Conservation (phyloP, 2,797 vertebrate species). For the Caiman crocodilus region DNA sequence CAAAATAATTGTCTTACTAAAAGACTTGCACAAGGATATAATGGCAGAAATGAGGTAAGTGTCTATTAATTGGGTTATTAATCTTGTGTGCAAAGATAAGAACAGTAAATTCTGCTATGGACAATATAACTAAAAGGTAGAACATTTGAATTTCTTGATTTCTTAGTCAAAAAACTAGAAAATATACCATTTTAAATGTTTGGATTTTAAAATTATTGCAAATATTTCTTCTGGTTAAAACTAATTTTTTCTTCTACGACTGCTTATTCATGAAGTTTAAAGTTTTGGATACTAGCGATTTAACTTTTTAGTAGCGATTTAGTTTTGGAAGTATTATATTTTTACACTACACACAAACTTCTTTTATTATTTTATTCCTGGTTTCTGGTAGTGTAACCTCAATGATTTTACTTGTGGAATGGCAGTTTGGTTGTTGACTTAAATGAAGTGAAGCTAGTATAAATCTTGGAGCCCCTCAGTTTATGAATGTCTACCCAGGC, state of each 20-base stretch:
- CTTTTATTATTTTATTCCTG: not conserved
- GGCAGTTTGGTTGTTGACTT: not conserved
- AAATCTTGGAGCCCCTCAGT: not conserved
- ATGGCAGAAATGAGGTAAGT: conserved; percentile 71
- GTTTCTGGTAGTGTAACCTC: not conserved
- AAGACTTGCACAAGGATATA: conserved; percentile 3
- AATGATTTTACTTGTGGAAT: not conserved
- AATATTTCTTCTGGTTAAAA: not conserved
- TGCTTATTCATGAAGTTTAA: not conserved
- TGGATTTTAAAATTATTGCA: not conserved
- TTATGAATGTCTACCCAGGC: not conserved
- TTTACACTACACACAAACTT: not conserved
- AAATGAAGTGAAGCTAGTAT: not conserved
- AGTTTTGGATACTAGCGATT: not conserved
- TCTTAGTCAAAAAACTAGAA: not conserved
- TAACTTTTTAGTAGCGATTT: not conserved
- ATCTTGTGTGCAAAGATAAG: not conserved
- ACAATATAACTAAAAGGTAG: not conserved
- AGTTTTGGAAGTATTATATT: not conserved
- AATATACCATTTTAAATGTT: not conserved
- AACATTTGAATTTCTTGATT: not conserved
- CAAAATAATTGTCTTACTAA: conserved; percentile 31
- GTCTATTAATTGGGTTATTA: not conserved
- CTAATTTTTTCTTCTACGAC: not conserved
- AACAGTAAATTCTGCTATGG: not conserved